Conservation (phyloP, 37 sponge, comb jelly and placozoan species). For the Cliona cf. orientalis region DNA sequence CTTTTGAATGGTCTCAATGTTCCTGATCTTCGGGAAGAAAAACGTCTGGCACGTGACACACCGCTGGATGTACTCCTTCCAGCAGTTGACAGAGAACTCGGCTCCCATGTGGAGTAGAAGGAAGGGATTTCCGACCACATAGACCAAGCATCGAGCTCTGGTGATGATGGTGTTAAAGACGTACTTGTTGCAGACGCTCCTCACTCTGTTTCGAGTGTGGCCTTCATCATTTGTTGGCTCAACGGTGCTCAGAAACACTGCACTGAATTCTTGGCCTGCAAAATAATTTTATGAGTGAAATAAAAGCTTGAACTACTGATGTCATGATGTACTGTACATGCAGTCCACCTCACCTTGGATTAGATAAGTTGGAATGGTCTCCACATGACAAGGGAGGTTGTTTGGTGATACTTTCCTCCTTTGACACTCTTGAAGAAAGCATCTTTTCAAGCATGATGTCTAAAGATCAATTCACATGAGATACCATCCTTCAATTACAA, state of each 20-base stretch:
- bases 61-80: conserved; percentile 42
- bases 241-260: conserved; percentile 55
- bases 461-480: neutral
- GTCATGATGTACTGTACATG: neutral
- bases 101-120: conserved; percentile 2
- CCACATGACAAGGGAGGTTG: neutral
- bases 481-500: neutral
- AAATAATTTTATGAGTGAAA: neutral
- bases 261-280: conserved; percentile 52
- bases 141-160: conserved; percentile 45
- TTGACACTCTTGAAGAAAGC: neutral
- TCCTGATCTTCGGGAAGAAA: neutral
- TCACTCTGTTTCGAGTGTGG: conserved; percentile 2
- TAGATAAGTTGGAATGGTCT: conserved; percentile 8
- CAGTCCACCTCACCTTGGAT: conserved; percentile 17
- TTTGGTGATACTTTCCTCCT: neutral
- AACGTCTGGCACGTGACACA: conserved; percentile 37
- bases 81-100: conserved; percentile 18
- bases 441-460: neutral
- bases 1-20: neutral
- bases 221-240: conserved; percentile 46
- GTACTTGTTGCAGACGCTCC: conserved; percentile 47
- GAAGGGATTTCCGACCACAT: conserved; percentile 61
- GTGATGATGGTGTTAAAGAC: conserved; percentile 71
- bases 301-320: neutral